Conservation (phyloP, 2,888 invertebrate genomes). For the Tricholauxania praeusta region DNA sequence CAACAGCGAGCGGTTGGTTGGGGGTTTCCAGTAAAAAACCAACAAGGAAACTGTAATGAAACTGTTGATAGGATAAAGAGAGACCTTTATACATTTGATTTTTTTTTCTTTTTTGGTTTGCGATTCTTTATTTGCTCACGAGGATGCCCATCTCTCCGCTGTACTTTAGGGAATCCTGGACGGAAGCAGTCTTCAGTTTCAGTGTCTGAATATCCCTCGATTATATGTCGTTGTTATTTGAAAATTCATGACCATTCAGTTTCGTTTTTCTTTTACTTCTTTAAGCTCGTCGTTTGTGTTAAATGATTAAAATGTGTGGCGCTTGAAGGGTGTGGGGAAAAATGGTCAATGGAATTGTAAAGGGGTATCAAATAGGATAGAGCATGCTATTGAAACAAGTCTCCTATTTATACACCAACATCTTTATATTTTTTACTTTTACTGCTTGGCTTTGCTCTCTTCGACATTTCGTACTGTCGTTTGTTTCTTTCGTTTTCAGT, state of each 20-base stretch:
- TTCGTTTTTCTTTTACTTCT: slow-evolving; percentile 8
- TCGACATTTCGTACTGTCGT: not conserved
- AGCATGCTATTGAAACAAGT: slow-evolving; percentile 3
- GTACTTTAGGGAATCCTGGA: no score
- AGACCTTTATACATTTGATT: not conserved
- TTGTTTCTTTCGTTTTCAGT: not conserved
- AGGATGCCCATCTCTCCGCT: no score
- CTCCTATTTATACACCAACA: not conserved
- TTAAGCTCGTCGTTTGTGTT: not conserved
- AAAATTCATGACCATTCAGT: slow-evolving; percentile 35
- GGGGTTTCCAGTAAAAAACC: not conserved
- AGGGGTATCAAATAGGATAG: slow-evolving; percentile 3
- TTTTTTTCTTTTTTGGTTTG: not conserved
- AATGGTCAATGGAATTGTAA: not conserved
- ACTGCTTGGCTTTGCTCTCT: not conserved
- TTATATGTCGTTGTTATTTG: slow-evolving; percentile 31
- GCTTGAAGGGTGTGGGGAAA: not conserved
- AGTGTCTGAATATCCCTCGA: slow-evolving; percentile 23
- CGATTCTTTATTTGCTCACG: not conserved
- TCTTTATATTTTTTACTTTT: not conserved
- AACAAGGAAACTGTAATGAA: slow-evolving; percentile 26
- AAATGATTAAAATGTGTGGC: not conserved
- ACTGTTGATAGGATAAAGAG: slow-evolving; percentile 33
- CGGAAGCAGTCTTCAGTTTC: not conserved
- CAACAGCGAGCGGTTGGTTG: not conserved